A percentile compares a stretch with the other conserved stretches of the same genome.
Evolutionary conservation across 2,888 invertebrate species (phyloP).

Genomic region (Cerastis rubricosa): DNA sequence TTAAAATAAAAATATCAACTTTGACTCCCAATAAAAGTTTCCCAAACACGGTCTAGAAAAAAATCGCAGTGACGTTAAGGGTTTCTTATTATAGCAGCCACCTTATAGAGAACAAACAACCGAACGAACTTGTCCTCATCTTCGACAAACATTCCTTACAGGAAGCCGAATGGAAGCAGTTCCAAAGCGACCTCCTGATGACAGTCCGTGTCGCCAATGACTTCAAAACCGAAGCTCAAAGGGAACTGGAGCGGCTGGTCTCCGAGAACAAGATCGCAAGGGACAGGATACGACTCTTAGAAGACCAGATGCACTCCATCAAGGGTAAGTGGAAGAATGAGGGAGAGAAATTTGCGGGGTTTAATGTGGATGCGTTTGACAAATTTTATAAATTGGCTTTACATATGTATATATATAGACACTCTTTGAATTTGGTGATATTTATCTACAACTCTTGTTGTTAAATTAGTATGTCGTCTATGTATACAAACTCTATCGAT

Average conservation of each 20-base stretch:
- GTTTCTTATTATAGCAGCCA: no score
- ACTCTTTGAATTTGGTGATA: constrained; percentile 39
- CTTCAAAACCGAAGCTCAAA: constrained; percentile 98
- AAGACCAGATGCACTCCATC: constrained; percentile 95
- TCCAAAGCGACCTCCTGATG: constrained; percentile 97
- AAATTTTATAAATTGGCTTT: constrained; percentile 45
- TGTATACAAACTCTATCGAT: constrained; percentile 5
- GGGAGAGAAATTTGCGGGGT: constrained; percentile 34
- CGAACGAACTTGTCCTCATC: no score
- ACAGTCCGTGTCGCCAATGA: constrained; percentile 99
- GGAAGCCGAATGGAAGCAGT: constrained; percentile 98
- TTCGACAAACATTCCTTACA: constrained; percentile 71
- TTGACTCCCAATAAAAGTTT: no score
- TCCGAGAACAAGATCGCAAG: constrained; percentile 95
- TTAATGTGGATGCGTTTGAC: constrained; percentile 35
- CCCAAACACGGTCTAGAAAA: no score
- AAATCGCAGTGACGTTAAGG: no score
- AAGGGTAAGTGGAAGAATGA: constrained; percentile 90
- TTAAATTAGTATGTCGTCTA: constrained; percentile 13
- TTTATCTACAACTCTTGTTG: background rate
- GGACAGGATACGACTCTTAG: constrained; percentile 94
- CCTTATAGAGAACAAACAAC: no score
- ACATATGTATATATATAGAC: no score
- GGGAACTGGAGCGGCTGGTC: constrained; percentile 95
- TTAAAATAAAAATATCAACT: no score